phyloP scores from a whole-genome alignment of 2,888 invertebrate species.

The Cerceris ruficornis region DNA sequence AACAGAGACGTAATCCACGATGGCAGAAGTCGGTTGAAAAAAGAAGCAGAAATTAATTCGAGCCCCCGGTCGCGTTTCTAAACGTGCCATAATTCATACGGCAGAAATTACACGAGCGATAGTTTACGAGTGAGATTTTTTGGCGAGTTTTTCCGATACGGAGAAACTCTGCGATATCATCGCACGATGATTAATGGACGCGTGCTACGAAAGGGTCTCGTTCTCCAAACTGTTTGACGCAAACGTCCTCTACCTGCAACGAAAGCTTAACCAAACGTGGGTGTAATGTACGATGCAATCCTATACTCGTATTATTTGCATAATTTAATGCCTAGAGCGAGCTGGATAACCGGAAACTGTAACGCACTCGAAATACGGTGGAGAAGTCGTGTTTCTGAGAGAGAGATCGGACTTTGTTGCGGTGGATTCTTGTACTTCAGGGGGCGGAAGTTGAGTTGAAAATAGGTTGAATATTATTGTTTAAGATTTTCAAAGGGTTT shows the following conservation, averaged over 20 bases:
- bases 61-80: too few relatives aligned
- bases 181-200: neutral
- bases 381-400: too few relatives aligned
- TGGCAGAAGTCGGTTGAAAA: too few relatives aligned
- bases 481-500: too few relatives aligned
- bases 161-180: neutral
- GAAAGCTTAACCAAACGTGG: neutral
- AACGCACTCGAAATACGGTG: too few relatives aligned
- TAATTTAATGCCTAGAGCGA: neutral
- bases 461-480: too few relatives aligned
- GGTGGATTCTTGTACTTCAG: too few relatives aligned
- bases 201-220: neutral
- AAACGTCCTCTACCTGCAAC: slow-evolving; percentile 3
- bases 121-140: neutral
- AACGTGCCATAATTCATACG: too few relatives aligned
- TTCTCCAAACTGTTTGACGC: slow-evolving; percentile 4
- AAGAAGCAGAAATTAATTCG: too few relatives aligned
- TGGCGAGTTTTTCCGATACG: neutral
- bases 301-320: neutral
- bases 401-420: too few relatives aligned
- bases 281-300: slow-evolving; percentile 2
- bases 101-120: neutral
- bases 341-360: neutral
- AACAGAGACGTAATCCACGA: too few relatives aligned
- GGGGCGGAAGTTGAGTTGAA: too few relatives aligned